Percentiles rank a stretch among this genome's conserved stretches.
These are phyloP conservation scores for Tipula helvola DNA, from an alignment of 2,888 invertebrate species.

Conservation along the genomic window DNA sequence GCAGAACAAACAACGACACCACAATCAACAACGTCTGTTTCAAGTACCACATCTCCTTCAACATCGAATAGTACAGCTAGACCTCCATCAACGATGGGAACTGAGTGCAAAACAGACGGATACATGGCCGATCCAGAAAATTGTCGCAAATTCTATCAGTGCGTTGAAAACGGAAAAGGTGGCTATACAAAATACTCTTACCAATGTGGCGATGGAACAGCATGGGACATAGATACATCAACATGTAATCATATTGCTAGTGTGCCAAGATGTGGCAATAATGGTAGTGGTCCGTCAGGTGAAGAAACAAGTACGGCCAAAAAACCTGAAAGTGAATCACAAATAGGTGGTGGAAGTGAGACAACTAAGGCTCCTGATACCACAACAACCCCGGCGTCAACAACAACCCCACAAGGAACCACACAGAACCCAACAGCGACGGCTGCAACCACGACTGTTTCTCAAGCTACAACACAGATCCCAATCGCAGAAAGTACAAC, in stretches of 20 bases:
- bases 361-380: constrained; percentile 15
- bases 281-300: constrained; percentile 11
- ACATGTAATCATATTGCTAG: constrained; percentile 37
- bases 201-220: constrained; percentile 42
- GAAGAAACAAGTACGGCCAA: background rate
- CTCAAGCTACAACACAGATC: constrained; percentile 12
- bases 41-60: constrained; percentile 18
- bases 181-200: constrained; percentile 39
- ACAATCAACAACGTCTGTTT: constrained; percentile 7
- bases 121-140: constrained; percentile 36
- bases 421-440: constrained; percentile 11
- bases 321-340: background rate
- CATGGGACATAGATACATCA: constrained; percentile 43
- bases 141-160: constrained; percentile 47
- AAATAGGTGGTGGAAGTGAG: background rate
- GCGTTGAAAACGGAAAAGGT: constrained; percentile 35
- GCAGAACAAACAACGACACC: constrained; percentile 5
- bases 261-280: constrained; percentile 22
- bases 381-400: background rate
- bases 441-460: background rate
- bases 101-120: constrained; percentile 31
- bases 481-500: background rate
- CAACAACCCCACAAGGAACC: constrained; percentile 10
- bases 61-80: constrained; percentile 21
- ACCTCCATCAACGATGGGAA: constrained; percentile 22